Evolutionary conservation across 2,888 invertebrate species (phyloP).

Genomic region (Drosophila neutralis): DNA sequence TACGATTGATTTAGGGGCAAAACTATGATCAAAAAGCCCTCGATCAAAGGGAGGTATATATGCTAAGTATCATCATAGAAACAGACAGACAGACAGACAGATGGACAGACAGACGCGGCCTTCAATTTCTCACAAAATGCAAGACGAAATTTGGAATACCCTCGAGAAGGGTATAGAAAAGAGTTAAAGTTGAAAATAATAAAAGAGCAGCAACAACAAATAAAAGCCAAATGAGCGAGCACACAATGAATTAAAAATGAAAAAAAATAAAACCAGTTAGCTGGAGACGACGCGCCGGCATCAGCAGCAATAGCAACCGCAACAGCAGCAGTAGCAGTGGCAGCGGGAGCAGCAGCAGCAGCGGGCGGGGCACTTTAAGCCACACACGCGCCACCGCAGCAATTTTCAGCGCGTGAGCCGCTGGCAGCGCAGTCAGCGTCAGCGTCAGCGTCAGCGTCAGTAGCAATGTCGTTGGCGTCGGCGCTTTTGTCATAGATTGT

Average conservation of each 20-base stretch:
- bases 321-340: slow-evolving; percentile 20
- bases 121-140: background rate
- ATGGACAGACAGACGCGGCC: background rate
- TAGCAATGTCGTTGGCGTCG: slow-evolving; percentile 23
- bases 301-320: slow-evolving; percentile 7
- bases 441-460: background rate
- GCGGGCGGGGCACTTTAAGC: slow-evolving; percentile 62
- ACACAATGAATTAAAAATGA: slow-evolving; percentile 44
- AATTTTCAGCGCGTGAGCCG: slow-evolving; percentile 69
- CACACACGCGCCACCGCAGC: slow-evolving; percentile 70
- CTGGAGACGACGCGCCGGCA: slow-evolving; percentile 38
- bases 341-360: slow-evolving; percentile 24
- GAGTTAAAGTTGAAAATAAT: slow-evolving; percentile 48
- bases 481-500: slow-evolving; percentile 72
- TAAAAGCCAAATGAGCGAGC: slow-evolving; percentile 48
- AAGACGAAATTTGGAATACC: background rate
- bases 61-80: background rate
- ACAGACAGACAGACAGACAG: background rate
- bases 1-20: too few species aligned
- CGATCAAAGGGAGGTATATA: background rate
- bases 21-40: too few species aligned
- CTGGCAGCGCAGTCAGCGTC: slow-evolving; percentile 33
- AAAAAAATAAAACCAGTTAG: slow-evolving; percentile 49
- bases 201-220: slow-evolving; percentile 42
- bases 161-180: slow-evolving; percentile 2